Evolutionary conservation across 2,113 vertebrate species (phyloP), one percentile per base, ranked within the genome.

Genomic region (Enhydra lutris): DNA sequence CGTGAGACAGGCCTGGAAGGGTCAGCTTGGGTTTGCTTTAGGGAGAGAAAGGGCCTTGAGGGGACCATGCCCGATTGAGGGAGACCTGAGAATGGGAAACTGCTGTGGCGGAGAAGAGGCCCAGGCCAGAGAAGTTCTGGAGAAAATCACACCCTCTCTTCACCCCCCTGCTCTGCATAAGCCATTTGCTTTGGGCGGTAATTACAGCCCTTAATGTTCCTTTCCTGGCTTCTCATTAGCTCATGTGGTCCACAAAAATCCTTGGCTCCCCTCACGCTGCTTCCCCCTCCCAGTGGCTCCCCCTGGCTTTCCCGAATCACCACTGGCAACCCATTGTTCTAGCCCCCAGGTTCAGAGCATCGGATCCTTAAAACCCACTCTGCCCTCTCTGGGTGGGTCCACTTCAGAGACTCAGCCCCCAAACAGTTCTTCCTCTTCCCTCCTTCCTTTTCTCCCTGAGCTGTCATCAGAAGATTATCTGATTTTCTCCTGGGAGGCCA

Each of bases 201-300:
- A 97, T 97, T 97, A 97, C 55, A 97, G 76, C 84, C 73, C 50
- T 97, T 63, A 82, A 47, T 89, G 61, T 95, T 95, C 82, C 78
- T 87, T 79, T 57, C 47, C 89, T 23, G 71, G 84, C 74, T 96
- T 97, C 96, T 97, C 74, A 95, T 97, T 97, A 98, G 87, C 97
- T 94, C 67, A 34, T 34, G 18, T 78, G 92, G 89, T 97, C 97
- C 95, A 97, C 94, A 97, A 76, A 76, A 95, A 83, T 45, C 42
- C 91, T 74, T 9, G 8, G 8, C 55, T 65, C 45, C 36, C n/a
- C 31, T 71, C 59, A 21, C n/a, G 23, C 24, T 7, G 10, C 7
- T 59, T 65, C n/a, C 92, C 57, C 20, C 73, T 47, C 59, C 57
- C 57, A 57, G 20, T 23, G 57, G 18, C 2, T 87, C 36, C 59